Evolutionary conservation across 1,140 invertebrate genomes (phyloP), one percentile per base, ranked within the genome.

Genomic region (Lucilia cuprina): DNA sequence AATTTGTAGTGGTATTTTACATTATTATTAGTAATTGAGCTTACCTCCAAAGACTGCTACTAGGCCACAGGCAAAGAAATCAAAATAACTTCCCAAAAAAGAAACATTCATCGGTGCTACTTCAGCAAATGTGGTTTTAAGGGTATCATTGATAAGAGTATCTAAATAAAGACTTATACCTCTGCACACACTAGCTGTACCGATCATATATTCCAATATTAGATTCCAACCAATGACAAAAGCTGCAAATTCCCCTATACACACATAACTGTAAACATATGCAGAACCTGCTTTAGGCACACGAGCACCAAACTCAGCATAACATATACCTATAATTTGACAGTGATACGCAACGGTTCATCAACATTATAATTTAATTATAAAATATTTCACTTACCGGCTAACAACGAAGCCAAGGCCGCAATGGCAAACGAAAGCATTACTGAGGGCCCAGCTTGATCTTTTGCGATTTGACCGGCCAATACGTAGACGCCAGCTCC

Each of bases 401-500:
- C 96, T 88, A 98, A 94, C 70, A 96, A 94, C 25, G 96, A 97
- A 41, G 96, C 96, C 74, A 98, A 89, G 0, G 96, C 97, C 0
- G 97, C 96, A 35, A 98, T 94, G 5, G 97, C 91, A 88, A 97
- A 97, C 8, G 96, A 97, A 49, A 98, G 86, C 60, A 96, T 92
- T 13, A 97, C 96, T 50, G 96, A 94, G 0, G 97, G 97, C 0
- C 97, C 97, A 0, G 97, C 95, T 78, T 93, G 94, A 82, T 94
- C 92, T 89, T 94, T 94, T 30, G 96, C 95, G n/a, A 97, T 96
- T 85, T 96, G 94, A 13, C 97, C 97, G 19, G 96, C 96, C 30
- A 98, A 91, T 9, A 98, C 96, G 92, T 98, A 98, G 14, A 98
- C 95, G 17, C 97, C 97, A 34, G 97, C 95, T 5, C 97, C 97